Conservation (phyloP, 2,113 vertebrate genomes). For the Vicugna pacos region DNA sequence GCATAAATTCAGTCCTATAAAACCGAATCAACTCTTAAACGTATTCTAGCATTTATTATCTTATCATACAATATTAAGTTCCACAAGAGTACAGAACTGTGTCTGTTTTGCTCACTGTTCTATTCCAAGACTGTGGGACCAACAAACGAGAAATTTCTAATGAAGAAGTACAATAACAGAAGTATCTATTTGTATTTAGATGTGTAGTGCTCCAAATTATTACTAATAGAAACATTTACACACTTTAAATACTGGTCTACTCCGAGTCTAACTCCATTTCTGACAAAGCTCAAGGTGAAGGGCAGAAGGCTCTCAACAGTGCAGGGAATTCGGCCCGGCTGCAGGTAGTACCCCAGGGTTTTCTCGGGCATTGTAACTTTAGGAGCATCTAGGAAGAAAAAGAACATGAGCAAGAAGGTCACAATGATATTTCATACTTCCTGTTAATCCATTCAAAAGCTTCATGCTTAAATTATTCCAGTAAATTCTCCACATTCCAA, state of each 20-base stretch:
- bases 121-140: background rate
- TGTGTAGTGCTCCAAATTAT: background rate
- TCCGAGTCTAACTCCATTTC: slow-evolving; percentile 91
- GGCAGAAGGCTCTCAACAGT: slow-evolving; percentile 95
- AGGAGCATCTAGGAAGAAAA: slow-evolving; percentile 88
- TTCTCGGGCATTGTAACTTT: slow-evolving; percentile 93
- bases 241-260: slow-evolving; percentile 95
- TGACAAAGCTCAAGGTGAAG: slow-evolving; percentile 93
- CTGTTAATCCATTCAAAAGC: background rate
- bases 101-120: background rate
- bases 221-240: slow-evolving; percentile 69
- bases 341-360: slow-evolving; percentile 95
- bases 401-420: background rate
- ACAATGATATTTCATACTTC: background rate
- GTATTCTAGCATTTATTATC: background rate
- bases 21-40: background rate
- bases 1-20: background rate
- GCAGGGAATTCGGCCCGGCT: slow-evolving; percentile 91
- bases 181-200: background rate
- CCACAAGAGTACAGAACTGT: background rate
- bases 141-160: background rate
- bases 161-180: background rate
- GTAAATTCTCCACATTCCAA: background rate
- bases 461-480: background rate
- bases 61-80: background rate